Evolutionary conservation across 2,888 invertebrate species (phyloP).

Genomic region (Aquatica leii): DNA sequence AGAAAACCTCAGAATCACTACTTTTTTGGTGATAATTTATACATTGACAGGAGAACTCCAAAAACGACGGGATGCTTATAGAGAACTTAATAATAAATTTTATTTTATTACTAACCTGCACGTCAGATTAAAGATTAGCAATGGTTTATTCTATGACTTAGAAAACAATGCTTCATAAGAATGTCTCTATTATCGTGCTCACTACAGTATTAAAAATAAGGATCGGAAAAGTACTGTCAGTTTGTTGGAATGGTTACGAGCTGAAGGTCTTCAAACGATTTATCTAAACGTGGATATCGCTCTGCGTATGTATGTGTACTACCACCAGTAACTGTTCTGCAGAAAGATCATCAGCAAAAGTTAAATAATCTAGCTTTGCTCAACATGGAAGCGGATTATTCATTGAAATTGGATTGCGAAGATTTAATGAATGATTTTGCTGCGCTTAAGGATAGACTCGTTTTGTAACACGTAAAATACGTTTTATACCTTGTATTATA

Average conservation of each 20-base stretch:
- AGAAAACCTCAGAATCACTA: too few species aligned
- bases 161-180: neutral
- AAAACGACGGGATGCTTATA: too few species aligned
- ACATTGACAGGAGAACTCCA: too few species aligned
- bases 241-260: neutral
- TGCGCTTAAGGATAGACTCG: neutral
- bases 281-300: neutral
- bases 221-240: neutral
- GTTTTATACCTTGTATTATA: too few species aligned
- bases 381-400: neutral
- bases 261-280: neutral
- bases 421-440: too few species aligned
- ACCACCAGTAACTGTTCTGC: too few species aligned
- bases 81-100: too few species aligned
- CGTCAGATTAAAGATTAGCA: neutral
- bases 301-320: neutral
- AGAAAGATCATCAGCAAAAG: too few species aligned
- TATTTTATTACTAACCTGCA: slow-evolving; percentile 1
- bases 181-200: too few species aligned
- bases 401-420: neutral
- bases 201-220: too few species aligned
- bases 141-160: neutral
- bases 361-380: neutral
- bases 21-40: too few species aligned
- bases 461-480: neutral